Evolutionary conservation across 2,797 vertebrate species (phyloP).

Genomic region (Acipenser transmontanus): DNA sequence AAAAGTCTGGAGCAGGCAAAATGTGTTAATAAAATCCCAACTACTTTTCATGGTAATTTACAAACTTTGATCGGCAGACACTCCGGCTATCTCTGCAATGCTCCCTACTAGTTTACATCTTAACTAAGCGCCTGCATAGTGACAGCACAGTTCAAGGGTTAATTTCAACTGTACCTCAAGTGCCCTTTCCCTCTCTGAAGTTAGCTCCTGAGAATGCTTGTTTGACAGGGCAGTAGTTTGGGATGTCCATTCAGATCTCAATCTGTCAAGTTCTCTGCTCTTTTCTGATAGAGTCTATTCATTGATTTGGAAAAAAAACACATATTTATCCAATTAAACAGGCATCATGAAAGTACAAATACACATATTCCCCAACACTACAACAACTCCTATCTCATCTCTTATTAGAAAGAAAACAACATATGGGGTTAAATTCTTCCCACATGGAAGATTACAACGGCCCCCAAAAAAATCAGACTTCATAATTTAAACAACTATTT

Average conservation of each 20-base stretch:
- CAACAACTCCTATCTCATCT: too few relatives aligned
- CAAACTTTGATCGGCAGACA: too few relatives aligned
- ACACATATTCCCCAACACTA: too few relatives aligned
- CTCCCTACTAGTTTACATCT: too few relatives aligned
- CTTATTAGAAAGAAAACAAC: too few relatives aligned
- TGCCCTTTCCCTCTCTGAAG: constrained; percentile 74
- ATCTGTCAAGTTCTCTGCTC: constrained; percentile 79
- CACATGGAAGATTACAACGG: neutral
- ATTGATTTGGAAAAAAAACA: neutral
- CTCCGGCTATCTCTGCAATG: too few relatives aligned
- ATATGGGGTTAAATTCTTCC: neutral
- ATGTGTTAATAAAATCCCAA: too few relatives aligned
- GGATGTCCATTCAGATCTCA: constrained; percentile 77
- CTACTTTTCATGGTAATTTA: too few relatives aligned
- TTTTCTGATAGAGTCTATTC: constrained; percentile 81
- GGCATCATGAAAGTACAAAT: neutral
- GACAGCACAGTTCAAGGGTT: neutral
- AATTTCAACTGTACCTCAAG: constrained; percentile 60
- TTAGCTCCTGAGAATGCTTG: constrained; percentile 76
- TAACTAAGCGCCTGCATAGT: too few relatives aligned
- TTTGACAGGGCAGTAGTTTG: constrained; percentile 67
- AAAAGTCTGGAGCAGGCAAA: too few relatives aligned
- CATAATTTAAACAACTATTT: too few relatives aligned
- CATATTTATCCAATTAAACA: constrained; percentile 4
- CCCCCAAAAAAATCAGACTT: neutral